Base-by-base conservation (phyloP, 2,113 vertebrate species). In the Chloebia gouldiae region DNA sequence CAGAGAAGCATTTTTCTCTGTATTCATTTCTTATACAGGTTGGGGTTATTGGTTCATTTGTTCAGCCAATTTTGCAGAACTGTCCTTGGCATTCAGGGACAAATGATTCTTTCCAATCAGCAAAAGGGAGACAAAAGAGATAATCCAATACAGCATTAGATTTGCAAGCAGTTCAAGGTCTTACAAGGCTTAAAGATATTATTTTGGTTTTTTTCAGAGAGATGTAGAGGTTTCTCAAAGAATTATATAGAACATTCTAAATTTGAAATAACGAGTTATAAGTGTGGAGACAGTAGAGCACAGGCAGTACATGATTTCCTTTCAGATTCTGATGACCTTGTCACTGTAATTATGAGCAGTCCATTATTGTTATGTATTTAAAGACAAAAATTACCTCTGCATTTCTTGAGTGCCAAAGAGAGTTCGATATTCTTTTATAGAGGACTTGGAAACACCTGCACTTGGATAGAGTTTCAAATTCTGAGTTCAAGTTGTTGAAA, bases 81-180 rank as follows among this genome's bases (percentile, higher is more conserved):
- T 85, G 86, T 86, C 93, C 94, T 93, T 93, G 88, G 68, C 59
- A 87, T 86, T 88, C 33, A 71, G 88, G 84, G 78, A 92, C 50
- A 90, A 87, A 92, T 77, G 76, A 72, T 90, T 92, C 86, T 93
- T 87, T 76, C 86, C 66, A 91, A 93, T 93, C 83, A 96, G 90
- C 88, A 93, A 87, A 96, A 93, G 73, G 39, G 66, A 93, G 80
- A 94, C 88, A 90, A 93, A 93, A 93, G 57, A 88, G 79, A 96
- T 96, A 94, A 96, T 88, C 60, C 76, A 94, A 75, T 88, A 88
- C 44, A 45, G 85, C 53, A n/a, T 70, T 90, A 83, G 82, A 86
- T 95, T 93, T 90, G 90, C 60, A 73, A 96, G 94, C 27, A 70
- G 60, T 90, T 94, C 76, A 90, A 88, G 90, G 85, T 94, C 82